These are phyloP conservation scores for Gobio occitaniae DNA, from an alignment of 2,797 vertebrate species.

Conservation along the genomic window DNA sequence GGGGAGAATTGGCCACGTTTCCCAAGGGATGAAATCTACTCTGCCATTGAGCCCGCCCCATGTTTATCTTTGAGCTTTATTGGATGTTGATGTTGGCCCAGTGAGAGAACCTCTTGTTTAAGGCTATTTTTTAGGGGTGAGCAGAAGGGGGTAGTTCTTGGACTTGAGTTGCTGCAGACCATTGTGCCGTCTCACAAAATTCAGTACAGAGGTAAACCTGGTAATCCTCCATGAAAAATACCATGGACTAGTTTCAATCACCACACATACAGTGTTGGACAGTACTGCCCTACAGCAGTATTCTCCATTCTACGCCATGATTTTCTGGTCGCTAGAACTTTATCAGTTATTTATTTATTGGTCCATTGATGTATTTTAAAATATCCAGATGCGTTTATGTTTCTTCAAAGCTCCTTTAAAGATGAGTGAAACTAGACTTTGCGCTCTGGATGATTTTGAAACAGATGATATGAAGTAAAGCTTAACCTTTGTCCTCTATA, in stretches of 20 bases:
- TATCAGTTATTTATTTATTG: conserved; percentile 18
- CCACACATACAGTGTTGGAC: not conserved
- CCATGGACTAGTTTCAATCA: conserved; percentile 13
- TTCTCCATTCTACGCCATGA: conserved; percentile 11
- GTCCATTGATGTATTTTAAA: conserved; percentile 20
- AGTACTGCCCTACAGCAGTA: conserved; percentile 18
- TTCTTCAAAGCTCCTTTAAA: conserved; percentile 21
- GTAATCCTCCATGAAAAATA: conserved; percentile 47
- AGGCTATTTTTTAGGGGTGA: conserved; percentile 74
- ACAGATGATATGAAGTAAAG: not conserved
- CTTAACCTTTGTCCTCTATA: conserved; percentile 45
- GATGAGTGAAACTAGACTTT: conserved; percentile 8
- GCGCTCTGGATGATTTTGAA: not conserved
- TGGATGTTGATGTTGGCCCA: conserved; percentile 83
- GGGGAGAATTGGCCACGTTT: conserved; percentile 77
- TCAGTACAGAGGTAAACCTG: conserved; percentile 55
- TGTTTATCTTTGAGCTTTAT: conserved; percentile 84
- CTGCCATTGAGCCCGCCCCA: conserved; percentile 75
- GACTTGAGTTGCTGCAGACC: conserved; percentile 56
- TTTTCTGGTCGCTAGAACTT: conserved; percentile 33
- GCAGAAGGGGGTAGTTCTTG: conserved; percentile 57
- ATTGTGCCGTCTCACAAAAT: conserved; percentile 54
- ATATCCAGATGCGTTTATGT: conserved; percentile 5
- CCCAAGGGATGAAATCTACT: conserved; percentile 81
- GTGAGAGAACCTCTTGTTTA: conserved; percentile 79